Evolutionary conservation across 2,888 invertebrate species (phyloP), one percentile per base, ranked within the genome.

Genomic region (Acrobasis consociella): DNA sequence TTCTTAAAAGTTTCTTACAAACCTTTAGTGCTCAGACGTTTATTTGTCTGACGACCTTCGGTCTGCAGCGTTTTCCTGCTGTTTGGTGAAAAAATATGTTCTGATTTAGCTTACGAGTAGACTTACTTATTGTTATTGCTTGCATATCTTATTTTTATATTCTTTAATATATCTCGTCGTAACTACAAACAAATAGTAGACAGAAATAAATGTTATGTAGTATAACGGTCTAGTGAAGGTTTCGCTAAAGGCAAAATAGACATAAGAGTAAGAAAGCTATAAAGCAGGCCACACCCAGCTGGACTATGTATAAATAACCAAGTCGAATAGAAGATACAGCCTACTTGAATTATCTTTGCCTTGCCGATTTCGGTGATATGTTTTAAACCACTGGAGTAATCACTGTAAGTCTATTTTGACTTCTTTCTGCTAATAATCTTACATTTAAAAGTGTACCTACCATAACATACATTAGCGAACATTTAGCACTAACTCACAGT

Each of bases 11-110:
- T 49, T 37, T 11, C 49, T 13, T 49, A 37, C 46, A 13, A 49
- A 42, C 17, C 58, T 58, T 58, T 49, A 58, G 31, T 49, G 49
- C 8, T 37, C 37, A 58, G 58, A 49, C 46, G 49, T 58, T 22
- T 22, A 22, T 49, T 49, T 58, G 37, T 58, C 11, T 22, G 58
- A n/a, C 37, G 58, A 15, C 49, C 58, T 58, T 58, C 37, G 37
- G 15, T 9, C 2, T 56, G 39, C 16, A 50, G 15, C 37, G 31
- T 58, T 58, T 58, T 58, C 49, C 15, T 58, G 37, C 31, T 31
- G 2, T 16, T 58, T 17, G 2, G 13, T 37, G 13, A 37, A 53
- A 50, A 31, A 31, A 8, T 7, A 50, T 50, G 16, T 50, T 16
- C 9, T 42, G 13, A 46, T 46, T 31, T 31, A 31, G 31, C 31